Conservation (phyloP, 2,113 vertebrate species). For the Sapajus apella region DNA sequence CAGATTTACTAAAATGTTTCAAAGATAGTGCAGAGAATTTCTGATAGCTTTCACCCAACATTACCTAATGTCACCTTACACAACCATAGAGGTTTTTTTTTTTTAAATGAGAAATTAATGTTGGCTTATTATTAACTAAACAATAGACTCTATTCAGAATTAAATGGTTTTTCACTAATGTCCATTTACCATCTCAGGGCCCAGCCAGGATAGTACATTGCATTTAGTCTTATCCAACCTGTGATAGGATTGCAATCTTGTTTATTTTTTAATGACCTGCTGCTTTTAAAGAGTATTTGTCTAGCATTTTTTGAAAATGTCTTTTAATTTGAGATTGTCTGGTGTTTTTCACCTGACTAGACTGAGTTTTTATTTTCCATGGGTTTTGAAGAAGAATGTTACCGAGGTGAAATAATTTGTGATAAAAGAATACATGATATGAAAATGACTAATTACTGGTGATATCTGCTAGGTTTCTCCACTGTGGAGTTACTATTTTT, state of each 20-base stretch:
- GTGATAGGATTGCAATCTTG: neutral
- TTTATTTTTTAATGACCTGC: neutral
- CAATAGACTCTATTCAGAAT: neutral
- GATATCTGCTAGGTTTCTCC: neutral
- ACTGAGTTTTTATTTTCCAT: neutral
- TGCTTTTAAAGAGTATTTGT: neutral
- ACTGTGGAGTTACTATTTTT: neutral
- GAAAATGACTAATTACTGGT: neutral
- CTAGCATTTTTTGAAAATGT: neutral
- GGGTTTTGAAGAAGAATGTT: neutral
- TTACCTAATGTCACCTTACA: neutral
- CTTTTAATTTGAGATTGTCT: neutral
- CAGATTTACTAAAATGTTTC: neutral
- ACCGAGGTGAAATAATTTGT: neutral
- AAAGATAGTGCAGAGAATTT: neutral
- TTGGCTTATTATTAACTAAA: neutral
- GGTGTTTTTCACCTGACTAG: neutral
- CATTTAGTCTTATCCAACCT: neutral
- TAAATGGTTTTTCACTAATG: neutral
- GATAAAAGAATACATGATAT: neutral
- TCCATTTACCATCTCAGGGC: neutral
- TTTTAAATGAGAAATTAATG: neutral
- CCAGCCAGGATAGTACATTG: neutral
- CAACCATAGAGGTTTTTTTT: neutral
- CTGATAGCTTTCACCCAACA: neutral